A percentile compares a stretch with the other conserved stretches of the same genome.
These are phyloP conservation scores for Doris montereyensis DNA, from an alignment of 2,888 invertebrate species.

Conservation along the genomic window DNA sequence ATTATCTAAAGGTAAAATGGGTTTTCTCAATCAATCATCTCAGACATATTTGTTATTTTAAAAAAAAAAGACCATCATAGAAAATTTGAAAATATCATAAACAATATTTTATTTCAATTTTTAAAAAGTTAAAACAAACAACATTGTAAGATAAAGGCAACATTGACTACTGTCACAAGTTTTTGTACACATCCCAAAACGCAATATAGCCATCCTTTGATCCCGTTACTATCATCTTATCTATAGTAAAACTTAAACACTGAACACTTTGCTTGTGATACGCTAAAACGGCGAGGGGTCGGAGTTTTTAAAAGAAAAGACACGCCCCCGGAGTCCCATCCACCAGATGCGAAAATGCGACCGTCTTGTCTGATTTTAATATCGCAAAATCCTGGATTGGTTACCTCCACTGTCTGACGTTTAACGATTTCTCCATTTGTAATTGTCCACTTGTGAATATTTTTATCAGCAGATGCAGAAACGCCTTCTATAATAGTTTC, in stretches of 20 bases:
- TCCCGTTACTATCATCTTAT: conserved; percentile 60
- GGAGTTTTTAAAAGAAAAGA: conserved; percentile 60
- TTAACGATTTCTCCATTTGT: conserved; percentile 39
- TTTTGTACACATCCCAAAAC: conserved; percentile 66
- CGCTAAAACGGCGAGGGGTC: conserved; percentile 63
- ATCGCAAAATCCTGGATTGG: conserved; percentile 61
- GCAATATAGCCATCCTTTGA: conserved; percentile 64
- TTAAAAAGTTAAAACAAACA: too few relatives aligned
- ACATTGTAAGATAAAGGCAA: too few relatives aligned
- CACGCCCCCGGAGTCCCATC: conserved; percentile 65
- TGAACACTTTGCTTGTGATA: conserved; percentile 63
- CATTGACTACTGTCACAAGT: not conserved
- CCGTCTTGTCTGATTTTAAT: conserved; percentile 58
- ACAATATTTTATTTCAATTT: too few relatives aligned
- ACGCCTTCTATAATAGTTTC: conserved; percentile 31
- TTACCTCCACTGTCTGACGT: conserved; percentile 39
- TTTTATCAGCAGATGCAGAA: conserved; percentile 54
- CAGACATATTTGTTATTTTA: too few relatives aligned
- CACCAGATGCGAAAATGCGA: conserved; percentile 62
- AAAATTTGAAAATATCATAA: too few relatives aligned
- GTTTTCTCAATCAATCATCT: too few relatives aligned
- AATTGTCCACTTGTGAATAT: conserved; percentile 49
- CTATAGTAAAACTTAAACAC: conserved; percentile 57
- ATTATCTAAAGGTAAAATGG: too few relatives aligned
- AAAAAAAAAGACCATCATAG: too few relatives aligned